Evolutionary conservation across 2,797 vertebrate genomes (phyloP).

Genomic region (Acropternis orthonyx): DNA sequence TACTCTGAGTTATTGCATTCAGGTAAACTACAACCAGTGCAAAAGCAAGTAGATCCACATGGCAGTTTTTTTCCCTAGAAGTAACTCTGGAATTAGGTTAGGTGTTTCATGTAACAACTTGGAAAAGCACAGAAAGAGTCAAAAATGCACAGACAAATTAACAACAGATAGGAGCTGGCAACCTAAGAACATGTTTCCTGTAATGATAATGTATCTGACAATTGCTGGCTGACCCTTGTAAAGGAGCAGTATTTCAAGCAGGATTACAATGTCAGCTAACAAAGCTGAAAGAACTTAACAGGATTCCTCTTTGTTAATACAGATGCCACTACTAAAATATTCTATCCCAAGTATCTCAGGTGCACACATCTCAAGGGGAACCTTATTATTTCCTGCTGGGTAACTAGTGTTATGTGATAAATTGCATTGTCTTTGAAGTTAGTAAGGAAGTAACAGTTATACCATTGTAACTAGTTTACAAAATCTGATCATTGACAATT

Average conservation of each 20-base stretch:
- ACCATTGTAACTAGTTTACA: background rate
- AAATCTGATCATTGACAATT: background rate
- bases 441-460: background rate
- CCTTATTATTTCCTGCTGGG: background rate
- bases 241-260: background rate
- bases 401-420: background rate
- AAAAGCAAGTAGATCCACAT: background rate
- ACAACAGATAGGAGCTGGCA: background rate
- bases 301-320: background rate
- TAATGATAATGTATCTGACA: background rate
- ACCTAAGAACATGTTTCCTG: background rate
- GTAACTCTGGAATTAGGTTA: background rate
- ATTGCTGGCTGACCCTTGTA: background rate
- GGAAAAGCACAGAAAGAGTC: background rate
- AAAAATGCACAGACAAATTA: background rate
- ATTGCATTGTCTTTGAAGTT: background rate
- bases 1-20: background rate
- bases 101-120: background rate
- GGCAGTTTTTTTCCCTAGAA: background rate
- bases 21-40: background rate
- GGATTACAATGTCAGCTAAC: background rate
- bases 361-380: background rate
- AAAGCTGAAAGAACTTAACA: background rate
- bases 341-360: background rate
- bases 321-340: background rate